A percentile compares a stretch with the other conserved stretches of the same genome.
phyloP scores from a whole-genome alignment of 1,140 invertebrate genomes.

The Pseudobourletiella spinata region DNA sequence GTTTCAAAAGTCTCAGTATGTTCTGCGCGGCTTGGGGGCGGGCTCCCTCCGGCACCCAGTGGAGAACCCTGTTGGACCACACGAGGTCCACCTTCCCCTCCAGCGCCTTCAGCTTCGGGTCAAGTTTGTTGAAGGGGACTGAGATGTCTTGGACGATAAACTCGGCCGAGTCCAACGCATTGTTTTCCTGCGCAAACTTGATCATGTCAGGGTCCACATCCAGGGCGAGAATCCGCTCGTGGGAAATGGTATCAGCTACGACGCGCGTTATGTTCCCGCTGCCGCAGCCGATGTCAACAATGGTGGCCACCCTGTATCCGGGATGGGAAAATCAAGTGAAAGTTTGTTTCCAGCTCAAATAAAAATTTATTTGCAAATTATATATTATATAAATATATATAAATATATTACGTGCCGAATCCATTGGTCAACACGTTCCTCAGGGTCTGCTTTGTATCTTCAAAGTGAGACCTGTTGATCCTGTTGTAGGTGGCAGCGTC shows the following conservation, averaged over 20 bases:
- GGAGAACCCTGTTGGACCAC: slow-evolving; percentile 3
- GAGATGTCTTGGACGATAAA: slow-evolving; percentile 8
- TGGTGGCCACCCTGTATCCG: background rate
- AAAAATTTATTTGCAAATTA: no score
- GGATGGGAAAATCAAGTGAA: no score
- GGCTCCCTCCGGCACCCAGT: background rate
- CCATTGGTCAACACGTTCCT: no score
- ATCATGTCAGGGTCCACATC: slow-evolving; percentile 11
- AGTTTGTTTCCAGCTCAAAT: no score
- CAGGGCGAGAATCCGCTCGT: background rate
- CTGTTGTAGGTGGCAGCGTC: no score
- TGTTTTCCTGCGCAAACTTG: background rate
- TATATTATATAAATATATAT: no score
- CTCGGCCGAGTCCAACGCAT: background rate
- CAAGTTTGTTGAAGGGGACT: background rate
- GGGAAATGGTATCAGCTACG: background rate
- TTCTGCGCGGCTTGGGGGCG: background rate
- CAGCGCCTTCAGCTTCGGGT: background rate
- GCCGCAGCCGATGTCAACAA: slow-evolving; percentile 19
- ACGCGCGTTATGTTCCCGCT: slow-evolving; percentile 7
- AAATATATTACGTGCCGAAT: no score
- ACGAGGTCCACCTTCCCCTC: slow-evolving; percentile 10
- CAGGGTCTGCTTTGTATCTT: no score
- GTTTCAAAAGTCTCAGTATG: background rate
- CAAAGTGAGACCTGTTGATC: no score